Evolutionary conservation across 2,113 vertebrate genomes (phyloP).

Genomic region (Himantopus leucocephalus): DNA sequence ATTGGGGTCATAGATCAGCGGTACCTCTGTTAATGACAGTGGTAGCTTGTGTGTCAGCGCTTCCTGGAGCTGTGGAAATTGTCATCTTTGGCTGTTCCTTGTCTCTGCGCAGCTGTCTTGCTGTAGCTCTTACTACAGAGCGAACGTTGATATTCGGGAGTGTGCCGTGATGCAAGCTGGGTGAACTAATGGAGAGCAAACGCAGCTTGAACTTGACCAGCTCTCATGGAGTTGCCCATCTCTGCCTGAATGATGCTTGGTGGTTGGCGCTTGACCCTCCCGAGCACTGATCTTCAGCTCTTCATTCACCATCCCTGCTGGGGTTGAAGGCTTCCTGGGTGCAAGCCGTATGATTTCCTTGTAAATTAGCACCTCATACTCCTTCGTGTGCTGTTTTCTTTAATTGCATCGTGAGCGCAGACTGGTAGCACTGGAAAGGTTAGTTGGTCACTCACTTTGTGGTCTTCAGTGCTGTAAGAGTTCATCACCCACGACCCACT

Average conservation of each 20-base stretch:
- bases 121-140: background rate
- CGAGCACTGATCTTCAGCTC: background rate
- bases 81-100: background rate
- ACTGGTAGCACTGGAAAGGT: background rate
- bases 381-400: background rate
- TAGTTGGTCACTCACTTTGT: background rate
- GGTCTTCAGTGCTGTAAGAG: background rate
- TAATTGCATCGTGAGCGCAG: fast-evolving
- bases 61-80: background rate
- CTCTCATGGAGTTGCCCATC: too few species aligned
- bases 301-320: background rate
- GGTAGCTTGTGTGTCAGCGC: background rate
- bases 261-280: background rate
- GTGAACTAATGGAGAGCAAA: background rate
- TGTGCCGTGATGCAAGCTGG: background rate
- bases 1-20: background rate
- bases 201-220: fast-evolving
- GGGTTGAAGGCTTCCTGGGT: background rate
- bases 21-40: background rate
- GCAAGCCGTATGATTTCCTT: fast-evolving
- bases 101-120: background rate
- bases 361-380: background rate
- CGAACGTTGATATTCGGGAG: background rate
- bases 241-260: background rate
- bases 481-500: background rate